Base-by-base conservation (phyloP, 2,113 vertebrate species). In the Pelusios castaneus region DNA sequence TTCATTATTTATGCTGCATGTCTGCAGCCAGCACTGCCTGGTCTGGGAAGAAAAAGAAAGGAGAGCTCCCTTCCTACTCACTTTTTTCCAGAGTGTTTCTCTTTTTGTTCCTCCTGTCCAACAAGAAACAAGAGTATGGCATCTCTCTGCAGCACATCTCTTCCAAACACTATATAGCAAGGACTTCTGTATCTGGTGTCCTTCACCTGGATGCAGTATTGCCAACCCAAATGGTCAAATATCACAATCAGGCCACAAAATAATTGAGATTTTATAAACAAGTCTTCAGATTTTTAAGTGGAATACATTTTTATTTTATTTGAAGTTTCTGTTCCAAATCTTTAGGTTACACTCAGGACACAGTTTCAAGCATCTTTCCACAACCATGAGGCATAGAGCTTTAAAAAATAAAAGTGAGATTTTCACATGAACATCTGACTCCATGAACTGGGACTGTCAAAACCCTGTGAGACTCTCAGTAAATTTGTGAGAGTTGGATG, bases 1-100 rank as follows among this genome's bases (percentile, higher is more conserved):
- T 92, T 51, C 73, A 17, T 88, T 96, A 91, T 95, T 95, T 93
- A 89, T 93, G 79, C 27, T 58, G 56, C 21, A 19, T 29, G 9
- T 29, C 56, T 29, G 56, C 91, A 78, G 45, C 83, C 80, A 90
- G 89, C 47, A 19, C 51, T 91, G 94, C 95, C 94, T 55, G 60
- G 63, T 60, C 85, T 60, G 80, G 60, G 73, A 67, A 38, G 51
- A 38, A 76, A 94, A 97, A 58, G 89, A 3, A 31, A 1, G 0
- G 88, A 88, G 60, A 41, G 0, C 2, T 93, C 88, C 81, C 34
- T 54, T 88, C 41, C 34, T 13, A 80, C 75, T 83, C 56, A 58
- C 56, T 22, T 58, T 58, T 58, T 58, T 29, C 24, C 27, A 27
- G 9, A 8, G 27, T 58, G 8, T 58, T 10, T 29, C 56, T 22